These are phyloP conservation scores for Drosophila barbarae DNA, from an alignment of 2,888 invertebrate genomes.

Conservation along the genomic window DNA sequence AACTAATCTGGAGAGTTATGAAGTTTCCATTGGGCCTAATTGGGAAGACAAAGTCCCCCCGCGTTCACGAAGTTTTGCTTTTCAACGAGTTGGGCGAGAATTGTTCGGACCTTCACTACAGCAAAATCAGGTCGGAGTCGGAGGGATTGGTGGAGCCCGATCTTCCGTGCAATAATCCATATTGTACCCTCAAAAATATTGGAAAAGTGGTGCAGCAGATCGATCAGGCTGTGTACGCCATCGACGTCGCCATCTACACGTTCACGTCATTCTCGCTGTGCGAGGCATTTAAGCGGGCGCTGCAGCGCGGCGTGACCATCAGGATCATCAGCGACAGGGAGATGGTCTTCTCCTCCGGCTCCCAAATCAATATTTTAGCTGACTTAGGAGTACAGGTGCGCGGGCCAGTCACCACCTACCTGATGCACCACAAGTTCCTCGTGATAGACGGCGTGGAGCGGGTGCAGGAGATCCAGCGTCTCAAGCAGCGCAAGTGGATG, in stretches of 20 bases:
- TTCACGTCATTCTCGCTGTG: constrained; percentile 62
- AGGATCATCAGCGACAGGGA: constrained; percentile 74
- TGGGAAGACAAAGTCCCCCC: background rate
- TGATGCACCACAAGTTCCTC: constrained; percentile 79
- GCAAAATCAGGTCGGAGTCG: background rate
- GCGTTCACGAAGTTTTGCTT: constrained; percentile 43
- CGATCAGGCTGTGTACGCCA: constrained; percentile 66
- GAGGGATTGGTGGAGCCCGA: background rate
- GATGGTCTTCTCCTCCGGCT: constrained; percentile 62
- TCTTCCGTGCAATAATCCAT: constrained; percentile 39
- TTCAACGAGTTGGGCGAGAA: constrained; percentile 51
- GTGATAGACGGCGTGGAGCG: constrained; percentile 71
- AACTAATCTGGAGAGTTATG: constrained; percentile 15
- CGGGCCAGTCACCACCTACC: constrained; percentile 49
- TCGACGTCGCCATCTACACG: constrained; percentile 77
- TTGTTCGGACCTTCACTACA: constrained; percentile 19
- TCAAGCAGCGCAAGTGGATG: background rate
- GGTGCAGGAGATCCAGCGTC: constrained; percentile 20
- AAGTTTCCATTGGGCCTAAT: background rate
- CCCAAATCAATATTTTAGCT: constrained; percentile 55
- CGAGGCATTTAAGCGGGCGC: constrained; percentile 59
- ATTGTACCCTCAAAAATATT: constrained; percentile 54
- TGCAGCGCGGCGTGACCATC: constrained; percentile 64
- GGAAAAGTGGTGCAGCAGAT: constrained; percentile 58
- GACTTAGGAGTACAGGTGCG: constrained; percentile 67